A percentile compares a stretch with the other conserved stretches of the same genome.
phyloP scores from a whole-genome alignment of 2,113 vertebrate genomes.

The Vireo altiloquus region DNA sequence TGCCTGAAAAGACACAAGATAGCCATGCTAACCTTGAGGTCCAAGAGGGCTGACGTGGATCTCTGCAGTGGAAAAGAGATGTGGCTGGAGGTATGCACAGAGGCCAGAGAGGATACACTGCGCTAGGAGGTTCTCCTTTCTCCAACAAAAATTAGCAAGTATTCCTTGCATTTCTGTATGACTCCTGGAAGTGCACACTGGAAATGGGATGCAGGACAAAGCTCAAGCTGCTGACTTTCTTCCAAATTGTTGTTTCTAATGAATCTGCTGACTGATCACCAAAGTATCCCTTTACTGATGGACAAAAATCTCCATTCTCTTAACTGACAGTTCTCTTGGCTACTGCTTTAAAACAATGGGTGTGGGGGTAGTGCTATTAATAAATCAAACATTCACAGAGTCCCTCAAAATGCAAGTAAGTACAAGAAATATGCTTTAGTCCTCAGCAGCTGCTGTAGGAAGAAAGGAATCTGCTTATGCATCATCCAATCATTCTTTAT shows the following conservation, averaged over 20 bases:
- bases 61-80: not conserved
- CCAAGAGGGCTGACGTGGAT: not conserved
- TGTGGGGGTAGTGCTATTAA: not conserved
- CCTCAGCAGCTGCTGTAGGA: not conserved
- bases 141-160: not conserved
- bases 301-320: not conserved
- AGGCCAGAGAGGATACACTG: not conserved
- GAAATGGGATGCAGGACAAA: not conserved
- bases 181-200: not conserved
- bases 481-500: constrained; percentile 15
- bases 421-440: constrained; percentile 37
- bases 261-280: not conserved
- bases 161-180: not conserved
- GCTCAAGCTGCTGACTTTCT: not conserved
- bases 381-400: constrained; percentile 29
- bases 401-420: constrained; percentile 55
- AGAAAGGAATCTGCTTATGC: not conserved
- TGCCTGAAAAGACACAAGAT: not conserved
- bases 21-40: not conserved
- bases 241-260: not conserved
- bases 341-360: not conserved
- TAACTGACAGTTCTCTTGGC: not conserved
- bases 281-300: not conserved
- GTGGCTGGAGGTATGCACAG: not conserved
- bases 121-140: not conserved